Evolutionary conservation across 53 echinoderm and acorn worm genomes (phyloP).

Genomic region (Henricia sp.): DNA sequence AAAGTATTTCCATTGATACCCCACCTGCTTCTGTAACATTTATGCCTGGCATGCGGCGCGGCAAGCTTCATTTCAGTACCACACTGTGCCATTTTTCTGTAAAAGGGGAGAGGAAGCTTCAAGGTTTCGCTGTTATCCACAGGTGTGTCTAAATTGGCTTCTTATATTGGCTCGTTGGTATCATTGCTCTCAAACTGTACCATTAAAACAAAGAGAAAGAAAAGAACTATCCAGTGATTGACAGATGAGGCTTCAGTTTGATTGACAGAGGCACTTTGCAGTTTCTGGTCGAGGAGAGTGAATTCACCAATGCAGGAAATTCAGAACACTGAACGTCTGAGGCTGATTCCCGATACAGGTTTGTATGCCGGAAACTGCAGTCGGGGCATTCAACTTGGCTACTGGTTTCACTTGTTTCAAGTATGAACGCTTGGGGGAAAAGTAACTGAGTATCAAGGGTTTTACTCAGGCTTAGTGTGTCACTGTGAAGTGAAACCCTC

Average conservation of each 20-base stretch:
- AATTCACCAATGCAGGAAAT: neutral
- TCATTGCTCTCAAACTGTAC: neutral
- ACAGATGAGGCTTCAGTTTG: neutral
- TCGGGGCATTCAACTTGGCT: slow-evolving; percentile 1
- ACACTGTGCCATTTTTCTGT: no score
- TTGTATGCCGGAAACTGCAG: neutral
- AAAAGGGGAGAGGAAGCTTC: no score
- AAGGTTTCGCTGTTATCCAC: no score
- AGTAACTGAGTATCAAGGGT: neutral
- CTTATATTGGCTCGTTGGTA: no score
- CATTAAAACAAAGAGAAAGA: neutral
- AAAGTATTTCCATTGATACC: no score
- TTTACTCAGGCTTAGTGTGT: no score
- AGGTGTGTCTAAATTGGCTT: no score
- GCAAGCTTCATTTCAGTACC: no score
- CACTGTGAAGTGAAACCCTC: no score
- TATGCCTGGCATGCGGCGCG: no score
- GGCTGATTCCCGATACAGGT: neutral
- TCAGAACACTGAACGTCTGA: neutral
- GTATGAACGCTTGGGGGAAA: neutral
- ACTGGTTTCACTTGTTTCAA: neutral
- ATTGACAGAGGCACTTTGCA: neutral
- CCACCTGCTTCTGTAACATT: no score
- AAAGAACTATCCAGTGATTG: neutral
- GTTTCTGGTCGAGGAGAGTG: neutral